phyloP scores from a whole-genome alignment of 1,140 invertebrate genomes.

The Drosophila jambulina region DNA sequence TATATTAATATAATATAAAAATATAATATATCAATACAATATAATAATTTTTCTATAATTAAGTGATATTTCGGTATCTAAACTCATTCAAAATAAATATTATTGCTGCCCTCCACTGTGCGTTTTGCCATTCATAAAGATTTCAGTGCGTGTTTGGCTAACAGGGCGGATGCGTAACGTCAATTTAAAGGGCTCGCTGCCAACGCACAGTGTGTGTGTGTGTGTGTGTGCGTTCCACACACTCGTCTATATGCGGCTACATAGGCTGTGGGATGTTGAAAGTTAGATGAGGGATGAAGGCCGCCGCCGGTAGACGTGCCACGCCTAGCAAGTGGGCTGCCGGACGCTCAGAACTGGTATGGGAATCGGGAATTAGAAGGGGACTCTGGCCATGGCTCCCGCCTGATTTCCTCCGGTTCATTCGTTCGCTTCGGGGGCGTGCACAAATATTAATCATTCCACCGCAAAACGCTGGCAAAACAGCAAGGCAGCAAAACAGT shows the following conservation, averaged over 20 bases:
- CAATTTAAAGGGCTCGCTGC: conserved; percentile 65
- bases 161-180: conserved; percentile 69
- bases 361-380: conserved; percentile 40
- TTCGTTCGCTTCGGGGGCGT: conserved; percentile 15
- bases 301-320: conserved; percentile 43
- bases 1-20: too few species aligned
- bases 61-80: too few species aligned
- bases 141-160: conserved; percentile 42
- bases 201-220: conserved; percentile 27
- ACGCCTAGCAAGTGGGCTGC: conserved; percentile 55
- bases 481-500: conserved; percentile 20
- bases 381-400: conserved; percentile 9
- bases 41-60: too few species aligned
- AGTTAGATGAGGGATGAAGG: conserved; percentile 1
- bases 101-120: conserved; percentile 7
- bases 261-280: background rate
- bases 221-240: conserved; percentile 2
- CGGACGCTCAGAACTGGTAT: background rate
- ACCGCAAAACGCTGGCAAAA: conserved; percentile 39
- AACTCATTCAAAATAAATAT: background rate
- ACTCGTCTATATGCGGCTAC: background rate
- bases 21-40: too few species aligned
- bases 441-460: conserved; percentile 58
- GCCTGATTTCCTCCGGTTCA: background rate
- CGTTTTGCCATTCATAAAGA: conserved; percentile 50